A percentile compares a stretch with the other conserved stretches of the same genome.
phyloP scores from a whole-genome alignment of 1,140 invertebrate genomes.

The Drosophila sproati region DNA sequence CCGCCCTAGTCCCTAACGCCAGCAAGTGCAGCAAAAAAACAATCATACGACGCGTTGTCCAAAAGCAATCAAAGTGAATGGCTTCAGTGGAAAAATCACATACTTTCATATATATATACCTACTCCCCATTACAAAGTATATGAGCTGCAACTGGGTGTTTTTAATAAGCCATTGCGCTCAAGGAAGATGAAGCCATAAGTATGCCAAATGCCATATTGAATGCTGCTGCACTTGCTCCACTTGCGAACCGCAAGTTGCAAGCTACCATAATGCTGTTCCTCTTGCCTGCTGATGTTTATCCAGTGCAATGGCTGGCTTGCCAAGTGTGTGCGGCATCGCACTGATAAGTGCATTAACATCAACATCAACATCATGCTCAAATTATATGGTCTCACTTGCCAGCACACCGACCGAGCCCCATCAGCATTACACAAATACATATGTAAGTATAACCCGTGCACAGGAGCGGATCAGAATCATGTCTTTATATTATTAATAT shows the following conservation, averaged over 20 bases:
- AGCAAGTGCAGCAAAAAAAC: conserved; percentile 54
- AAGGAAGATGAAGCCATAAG: conserved; percentile 35
- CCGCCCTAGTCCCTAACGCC: conserved; percentile 21
- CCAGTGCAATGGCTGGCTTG: conserved; percentile 64
- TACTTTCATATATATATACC: conserved; percentile 31
- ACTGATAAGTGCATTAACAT: conserved; percentile 78
- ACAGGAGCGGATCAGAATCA: conserved; percentile 30
- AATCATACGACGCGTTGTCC: conserved; percentile 76
- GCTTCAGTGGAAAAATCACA: conserved; percentile 47
- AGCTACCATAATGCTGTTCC: conserved; percentile 49
- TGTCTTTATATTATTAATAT: neutral
- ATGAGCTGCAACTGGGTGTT: conserved; percentile 44
- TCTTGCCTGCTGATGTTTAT: conserved; percentile 71
- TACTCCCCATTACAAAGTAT: conserved; percentile 11
- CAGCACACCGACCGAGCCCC: conserved; percentile 53
- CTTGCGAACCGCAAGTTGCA: conserved; percentile 20
- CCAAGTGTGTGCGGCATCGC: conserved; percentile 38
- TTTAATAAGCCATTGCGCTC: conserved; percentile 66
- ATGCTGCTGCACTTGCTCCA: conserved; percentile 26
- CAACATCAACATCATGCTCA: conserved; percentile 78
- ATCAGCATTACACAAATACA: conserved; percentile 67
- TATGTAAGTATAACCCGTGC: neutral
- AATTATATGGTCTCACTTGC: conserved; percentile 72
- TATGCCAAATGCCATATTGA: conserved; percentile 54
- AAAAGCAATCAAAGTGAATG: conserved; percentile 71